These are phyloP conservation scores for Echinarachnius parma DNA, from an alignment of 53 echinoderm and acorn worm species.

Conservation along the genomic window DNA sequence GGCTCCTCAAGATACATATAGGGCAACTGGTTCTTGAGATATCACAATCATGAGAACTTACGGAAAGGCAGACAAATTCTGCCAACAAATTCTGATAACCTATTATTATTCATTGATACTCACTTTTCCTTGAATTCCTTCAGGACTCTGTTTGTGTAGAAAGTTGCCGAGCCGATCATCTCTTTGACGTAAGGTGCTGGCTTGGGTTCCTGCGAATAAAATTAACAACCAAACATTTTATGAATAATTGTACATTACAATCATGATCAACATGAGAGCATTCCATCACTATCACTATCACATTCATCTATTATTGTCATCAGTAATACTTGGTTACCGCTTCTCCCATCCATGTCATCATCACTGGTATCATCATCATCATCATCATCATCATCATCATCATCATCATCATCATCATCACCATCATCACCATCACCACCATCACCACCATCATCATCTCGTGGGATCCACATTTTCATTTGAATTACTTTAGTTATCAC, in stretches of 20 bases:
- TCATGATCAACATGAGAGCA: too few relatives aligned
- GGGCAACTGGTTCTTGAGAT: too few relatives aligned
- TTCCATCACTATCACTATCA: too few relatives aligned
- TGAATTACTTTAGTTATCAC: too few relatives aligned
- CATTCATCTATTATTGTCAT: not conserved
- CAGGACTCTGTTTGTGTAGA: slow-evolving; percentile 88
- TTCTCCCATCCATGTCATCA: not conserved
- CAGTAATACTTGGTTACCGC: not conserved
- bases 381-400: not conserved
- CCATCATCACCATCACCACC: not conserved
- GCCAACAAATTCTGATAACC: too few relatives aligned
- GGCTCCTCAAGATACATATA: too few relatives aligned
- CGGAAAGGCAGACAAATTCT: too few relatives aligned
- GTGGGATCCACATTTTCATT: not conserved
- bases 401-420: slow-evolving; percentile 7
- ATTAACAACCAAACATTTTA: too few relatives aligned
- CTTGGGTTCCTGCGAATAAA: slow-evolving; percentile 58
- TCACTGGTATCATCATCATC: not conserved
- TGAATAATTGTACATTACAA: too few relatives aligned
- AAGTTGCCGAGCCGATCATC: slow-evolving; percentile 64
- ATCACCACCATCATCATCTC: not conserved
- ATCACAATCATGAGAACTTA: too few relatives aligned
- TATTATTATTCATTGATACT: too few relatives aligned
- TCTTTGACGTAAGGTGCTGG: slow-evolving; percentile 73
- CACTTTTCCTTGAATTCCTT: slow-evolving; percentile 91